A percentile compares a stretch with the other conserved stretches of the same genome.
Evolutionary conservation across 2,113 vertebrate species (phyloP).

Genomic region (Peromyscus leucopus): DNA sequence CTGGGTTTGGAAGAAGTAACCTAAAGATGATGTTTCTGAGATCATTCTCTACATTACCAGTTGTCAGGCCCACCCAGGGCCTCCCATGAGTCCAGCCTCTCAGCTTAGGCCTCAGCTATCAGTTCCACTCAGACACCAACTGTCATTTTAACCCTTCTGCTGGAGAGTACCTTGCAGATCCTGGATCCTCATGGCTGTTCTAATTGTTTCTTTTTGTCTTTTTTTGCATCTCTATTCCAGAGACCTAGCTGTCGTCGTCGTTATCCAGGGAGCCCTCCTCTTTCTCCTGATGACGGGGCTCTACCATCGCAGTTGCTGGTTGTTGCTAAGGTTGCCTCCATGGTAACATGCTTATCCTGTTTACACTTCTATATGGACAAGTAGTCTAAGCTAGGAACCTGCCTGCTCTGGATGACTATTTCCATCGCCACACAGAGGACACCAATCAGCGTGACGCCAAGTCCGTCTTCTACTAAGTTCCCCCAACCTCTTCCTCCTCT

Average conservation of each 20-base stretch:
- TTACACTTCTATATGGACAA: constrained; percentile 86
- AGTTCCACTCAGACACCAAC: constrained; percentile 29
- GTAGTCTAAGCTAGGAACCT: constrained; percentile 86
- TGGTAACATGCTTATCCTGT: constrained; percentile 89
- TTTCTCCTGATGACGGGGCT: constrained; percentile 82
- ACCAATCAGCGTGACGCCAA: constrained; percentile 73
- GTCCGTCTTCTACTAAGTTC: constrained; percentile 71
- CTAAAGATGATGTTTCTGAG: not conserved
- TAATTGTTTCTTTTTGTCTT: constrained; percentile 74
- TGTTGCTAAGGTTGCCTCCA: constrained; percentile 88
- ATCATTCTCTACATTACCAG: not conserved
- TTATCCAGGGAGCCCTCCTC: constrained; percentile 86
- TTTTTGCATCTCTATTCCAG: constrained; percentile 85
- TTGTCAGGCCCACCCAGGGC: not conserved
- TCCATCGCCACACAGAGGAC: constrained; percentile 69
- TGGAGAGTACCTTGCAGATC: not conserved
- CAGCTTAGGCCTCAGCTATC: not conserved
- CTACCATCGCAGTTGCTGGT: constrained; percentile 82
- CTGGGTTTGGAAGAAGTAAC: constrained; percentile 5
- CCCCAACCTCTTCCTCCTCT: constrained; percentile 64
- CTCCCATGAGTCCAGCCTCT: not conserved
- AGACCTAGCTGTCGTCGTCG: constrained; percentile 84
- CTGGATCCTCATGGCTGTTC: constrained; percentile 9
- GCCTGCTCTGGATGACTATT: constrained; percentile 57
- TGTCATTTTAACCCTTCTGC: constrained; percentile 30